Base-by-base conservation (phyloP, 2,113 vertebrate genomes). In the Sminthopsis crassicaudata region DNA sequence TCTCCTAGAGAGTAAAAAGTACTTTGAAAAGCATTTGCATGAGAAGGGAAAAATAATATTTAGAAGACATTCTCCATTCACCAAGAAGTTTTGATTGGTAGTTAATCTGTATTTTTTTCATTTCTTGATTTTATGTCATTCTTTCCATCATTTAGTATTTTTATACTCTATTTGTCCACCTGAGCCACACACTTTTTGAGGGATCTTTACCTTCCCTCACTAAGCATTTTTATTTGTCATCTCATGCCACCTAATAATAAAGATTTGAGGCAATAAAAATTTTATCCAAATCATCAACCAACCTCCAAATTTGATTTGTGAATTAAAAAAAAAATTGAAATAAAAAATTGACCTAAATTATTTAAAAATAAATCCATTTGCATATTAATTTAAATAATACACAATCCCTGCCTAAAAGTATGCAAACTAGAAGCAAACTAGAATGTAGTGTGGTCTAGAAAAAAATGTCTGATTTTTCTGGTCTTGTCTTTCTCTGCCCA, bases 1-100 rank as follows among this genome's bases (percentile, higher is more conserved):
- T 19, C 16, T 84, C 16, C 19, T 92, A 10, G 50, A 55, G 12
- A 90, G 14, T 48, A n/a, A 52, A 94, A 30, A 67, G 60, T 92
- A 88, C 88, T 92, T 76, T 76, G 16, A 60, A 95, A 89, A 60
- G 5, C 92, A 94, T 23, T 96, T 94, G 89, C 55, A 92, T 42
- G 12, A 92, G n/a, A 57, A 7, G 36, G 48, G 52, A 91, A 89
- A 51, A 89, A 26, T 95, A 95, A 55, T 91, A 19, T 52, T 19
- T 23, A 60, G 91, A 50, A 7, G 25, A 57, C 84, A 26, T 3
- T n/a, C n/a, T 24, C 52, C 54, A 91, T 46, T n/a, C 36, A 60
- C 89, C 93, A 92, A 7, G 42, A 25, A 88, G 16, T 93, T 93
- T 90, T 90, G 1, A 25, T 24, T 67, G 53, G 53, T 90, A 52